Base-by-base conservation (phyloP, 2,888 invertebrate genomes). In the Enchytraeus crypticus region DNA sequence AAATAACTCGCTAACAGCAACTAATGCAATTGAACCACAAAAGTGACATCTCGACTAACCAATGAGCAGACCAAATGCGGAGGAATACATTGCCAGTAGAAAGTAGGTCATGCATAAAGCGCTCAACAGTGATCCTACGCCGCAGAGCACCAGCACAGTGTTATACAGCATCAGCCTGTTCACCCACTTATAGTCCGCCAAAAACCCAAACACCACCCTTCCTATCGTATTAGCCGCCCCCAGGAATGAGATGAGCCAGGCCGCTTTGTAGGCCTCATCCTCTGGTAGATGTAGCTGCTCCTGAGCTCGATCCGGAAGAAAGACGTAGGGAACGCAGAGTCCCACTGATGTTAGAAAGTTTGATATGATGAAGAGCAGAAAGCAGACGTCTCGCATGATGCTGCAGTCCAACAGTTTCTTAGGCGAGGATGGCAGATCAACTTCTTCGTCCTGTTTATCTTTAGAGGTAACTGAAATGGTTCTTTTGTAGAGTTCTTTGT, bases 291-390 rank as follows among this genome's bases (percentile, higher is more conserved):
- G n/a, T 38, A 71, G 82, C 77, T 0, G 68, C 11, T 33, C 43
- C 5, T 43, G 45, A 0, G 89, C 91, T 67, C 90, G 70, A 67
- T 80, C 80, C 27, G 92, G 90, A 59, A 91, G 81, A 72, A 87
- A 97, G 79, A 89, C 85, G 77, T 90, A 97, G 0, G 97, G 97
- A 27, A 96, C 90, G 77, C 93, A 96, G 82, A 96, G 93, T 4
- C 77, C 78, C 82, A 92, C 85, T 87, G 95, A 90, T 0, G 95
- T 95, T 66, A 96, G 84, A 72, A 92, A 89, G 30, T 96, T 96
- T 66, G 92, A 90, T 32, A 90, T 70, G 3, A 90, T 88, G 51
- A 98, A 83, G 47, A 96, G 82, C 61, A 92, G 81, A 78, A 97
- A 97, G 0, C 92, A 87, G 0, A 89, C 88, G 47, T 92, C 91